Base-by-base conservation (phyloP, 1,140 invertebrate species). In the Drosophila fuyamai region DNA sequence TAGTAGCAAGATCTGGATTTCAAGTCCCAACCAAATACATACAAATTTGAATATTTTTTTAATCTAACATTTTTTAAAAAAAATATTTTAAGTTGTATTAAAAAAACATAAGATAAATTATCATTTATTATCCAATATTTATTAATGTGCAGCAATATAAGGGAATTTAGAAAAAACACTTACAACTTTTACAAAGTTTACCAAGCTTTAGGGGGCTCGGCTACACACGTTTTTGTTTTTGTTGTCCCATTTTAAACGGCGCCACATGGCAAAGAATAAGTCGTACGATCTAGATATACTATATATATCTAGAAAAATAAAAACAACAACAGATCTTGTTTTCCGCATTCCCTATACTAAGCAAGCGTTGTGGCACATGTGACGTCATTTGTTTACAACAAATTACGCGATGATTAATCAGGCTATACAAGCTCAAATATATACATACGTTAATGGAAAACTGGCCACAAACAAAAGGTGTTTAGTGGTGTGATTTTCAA, bases 311-410 rank as follows among this genome's bases (percentile, higher is more conserved):
- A 18, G 43, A 40, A 67, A 54, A 70, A 54, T 35, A 66, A 66
- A 12, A 76, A 56, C 47, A 66, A 56, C 70, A 46, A 13, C 48
- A 36, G 41, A 41, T 53, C 38, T 76, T 60, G 58, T 65, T 76
- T 89, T 85, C 81, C 86, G 71, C 78, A 85, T 85, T 89, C 62
- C 60, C 18, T 12, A 36, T 56, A 41, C 16, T 48, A 59, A 66
- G 63, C 67, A 57, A 51, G 40, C 57, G 60, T 78, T 70, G 58
- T 38, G 23, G 56, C 55, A 67, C 8, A 9, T 61, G 66, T 90
- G 81, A 90, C 81, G 78, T 89, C 84, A 85, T 75, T 89, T 89
- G 85, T 90, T 89, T 90, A 89, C 81, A 90, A 35, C 67, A 54
- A 51, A 51, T 41, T 54, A 36, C 38, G 43, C 12, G 62, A 35